Conservation (phyloP, 2,797 vertebrate species). For the Bradypodion pumilum region DNA sequence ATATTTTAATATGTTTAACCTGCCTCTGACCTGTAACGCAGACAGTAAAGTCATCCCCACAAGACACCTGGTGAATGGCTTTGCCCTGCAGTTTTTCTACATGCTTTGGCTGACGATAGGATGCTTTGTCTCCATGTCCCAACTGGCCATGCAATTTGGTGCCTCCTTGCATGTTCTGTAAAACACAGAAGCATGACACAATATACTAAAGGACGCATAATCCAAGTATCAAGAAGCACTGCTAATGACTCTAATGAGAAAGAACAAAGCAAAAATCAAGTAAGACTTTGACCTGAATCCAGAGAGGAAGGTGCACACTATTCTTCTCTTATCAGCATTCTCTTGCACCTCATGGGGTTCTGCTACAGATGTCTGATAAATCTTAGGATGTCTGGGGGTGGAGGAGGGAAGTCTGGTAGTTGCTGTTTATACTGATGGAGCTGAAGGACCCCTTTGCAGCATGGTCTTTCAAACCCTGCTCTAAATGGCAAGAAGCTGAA, state of each 20-base stretch:
- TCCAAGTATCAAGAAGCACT: neutral
- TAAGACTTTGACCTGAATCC: neutral
- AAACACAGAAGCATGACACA: slow-evolving; percentile 50
- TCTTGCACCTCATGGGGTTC: neutral
- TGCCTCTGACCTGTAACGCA: slow-evolving; percentile 89
- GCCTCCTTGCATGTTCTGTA: slow-evolving; percentile 94
- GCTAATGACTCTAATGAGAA: neutral
- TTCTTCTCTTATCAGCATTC: neutral
- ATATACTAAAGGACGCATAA: slow-evolving; percentile 5
- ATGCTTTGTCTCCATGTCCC: slow-evolving; percentile 95
- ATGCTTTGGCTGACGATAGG: slow-evolving; percentile 93
- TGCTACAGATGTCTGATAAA: neutral
- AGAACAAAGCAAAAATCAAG: neutral
- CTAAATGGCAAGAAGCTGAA: neutral
- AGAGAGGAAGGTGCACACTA: neutral
- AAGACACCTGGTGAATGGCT: slow-evolving; percentile 92
- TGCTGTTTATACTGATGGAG: neutral
- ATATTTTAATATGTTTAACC: neutral
- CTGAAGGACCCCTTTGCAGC: slow-evolving; percentile 6
- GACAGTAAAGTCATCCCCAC: slow-evolving; percentile 95
- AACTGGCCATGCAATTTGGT: slow-evolving; percentile 96
- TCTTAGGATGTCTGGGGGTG: neutral
- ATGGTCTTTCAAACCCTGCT: neutral
- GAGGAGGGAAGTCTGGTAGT: neutral
- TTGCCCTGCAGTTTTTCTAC: slow-evolving; percentile 95